Evolutionary conservation across 2,113 vertebrate genomes (phyloP), one percentile per base, ranked within the genome.

Genomic region (Sisor rabdophorus): DNA sequence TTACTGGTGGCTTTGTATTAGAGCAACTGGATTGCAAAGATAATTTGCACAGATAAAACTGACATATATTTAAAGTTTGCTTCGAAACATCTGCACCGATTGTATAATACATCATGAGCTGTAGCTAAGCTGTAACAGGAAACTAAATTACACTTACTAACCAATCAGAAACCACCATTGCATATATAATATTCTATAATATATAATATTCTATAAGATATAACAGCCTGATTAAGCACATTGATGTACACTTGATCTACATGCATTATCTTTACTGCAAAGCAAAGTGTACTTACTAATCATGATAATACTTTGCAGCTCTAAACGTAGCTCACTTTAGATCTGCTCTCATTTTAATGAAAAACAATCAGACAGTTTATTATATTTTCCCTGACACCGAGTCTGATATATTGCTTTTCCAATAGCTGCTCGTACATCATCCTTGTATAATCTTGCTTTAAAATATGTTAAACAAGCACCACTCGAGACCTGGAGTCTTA

Each of bases 391-490:
- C 44, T 68, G 40, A 50, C 65, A 69, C 28, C 26, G 47, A 52
- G 47, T 13, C 65, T 52, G 65, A 52, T 30, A 26, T 20, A 28
- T 30, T 28, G 47, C 47, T 69, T 52, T 64, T 30, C 4, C 47
- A 30, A 19, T 30, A 52, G 24, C 19, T 1, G 10, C 65, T 52
- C 47, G 3, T 69, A 30, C 30, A 67, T 67, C 44, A 67, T 26
- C 3, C 44, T 48, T 20, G 13, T 67, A 48, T 67, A 48, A 17
- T 47, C n/a, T 19, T 26, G 44, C 65, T 28, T 28, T 69, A 50
- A 68, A 68, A 28, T 68, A 50, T 68, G 24, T 68, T 68, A 4
- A 68, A 68, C 48, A 50, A 69, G 30, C 24, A 20, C 11, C 24
- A 69, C 65, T 30, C 28, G 65, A 52, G 20, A 19, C 19, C 12